These are phyloP conservation scores for Amiota minor DNA, from an alignment of 2,888 invertebrate genomes.

Conservation along the genomic window DNA sequence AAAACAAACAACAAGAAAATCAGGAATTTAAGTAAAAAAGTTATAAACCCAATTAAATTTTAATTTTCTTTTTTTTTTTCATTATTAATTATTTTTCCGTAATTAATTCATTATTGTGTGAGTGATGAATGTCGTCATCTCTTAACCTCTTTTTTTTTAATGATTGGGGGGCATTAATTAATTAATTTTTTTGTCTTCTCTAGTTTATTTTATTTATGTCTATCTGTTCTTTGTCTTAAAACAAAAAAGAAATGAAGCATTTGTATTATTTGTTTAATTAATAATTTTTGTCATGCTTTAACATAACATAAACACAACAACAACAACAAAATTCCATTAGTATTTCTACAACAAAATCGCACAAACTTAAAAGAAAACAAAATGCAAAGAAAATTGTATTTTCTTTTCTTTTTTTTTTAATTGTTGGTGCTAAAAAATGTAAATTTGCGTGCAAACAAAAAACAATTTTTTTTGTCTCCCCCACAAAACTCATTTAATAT, in stretches of 20 bases:
- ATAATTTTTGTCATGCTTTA: background rate
- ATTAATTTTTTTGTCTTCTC: too few relatives aligned
- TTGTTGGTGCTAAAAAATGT: conserved; percentile 31
- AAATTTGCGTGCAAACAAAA: conserved; percentile 30
- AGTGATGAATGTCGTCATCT: too few relatives aligned
- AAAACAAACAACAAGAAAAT: background rate
- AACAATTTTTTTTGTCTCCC: background rate
- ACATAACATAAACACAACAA: conserved; percentile 2
- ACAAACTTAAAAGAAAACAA: conserved; percentile 36
- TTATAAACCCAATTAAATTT: too few relatives aligned
- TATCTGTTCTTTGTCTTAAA: background rate
- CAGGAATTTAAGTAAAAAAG: too few relatives aligned
- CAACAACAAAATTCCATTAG: conserved; percentile 54
- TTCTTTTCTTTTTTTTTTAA: conserved; percentile 4
- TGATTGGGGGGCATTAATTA: too few relatives aligned
- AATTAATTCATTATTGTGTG: too few relatives aligned
- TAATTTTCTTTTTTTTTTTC: too few relatives aligned
- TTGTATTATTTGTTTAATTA: conserved; percentile 15
- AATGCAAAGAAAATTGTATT: conserved; percentile 35
- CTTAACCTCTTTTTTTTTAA: too few relatives aligned
- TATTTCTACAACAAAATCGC: conserved; percentile 46
- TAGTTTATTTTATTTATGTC: background rate
- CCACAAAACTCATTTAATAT: too few relatives aligned
- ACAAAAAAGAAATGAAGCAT: conserved; percentile 1
- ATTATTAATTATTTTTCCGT: too few relatives aligned